Evolutionary conservation across 2,113 vertebrate genomes (phyloP), one percentile per base, ranked within the genome.

Genomic region (Macroglossus sobrinus): DNA sequence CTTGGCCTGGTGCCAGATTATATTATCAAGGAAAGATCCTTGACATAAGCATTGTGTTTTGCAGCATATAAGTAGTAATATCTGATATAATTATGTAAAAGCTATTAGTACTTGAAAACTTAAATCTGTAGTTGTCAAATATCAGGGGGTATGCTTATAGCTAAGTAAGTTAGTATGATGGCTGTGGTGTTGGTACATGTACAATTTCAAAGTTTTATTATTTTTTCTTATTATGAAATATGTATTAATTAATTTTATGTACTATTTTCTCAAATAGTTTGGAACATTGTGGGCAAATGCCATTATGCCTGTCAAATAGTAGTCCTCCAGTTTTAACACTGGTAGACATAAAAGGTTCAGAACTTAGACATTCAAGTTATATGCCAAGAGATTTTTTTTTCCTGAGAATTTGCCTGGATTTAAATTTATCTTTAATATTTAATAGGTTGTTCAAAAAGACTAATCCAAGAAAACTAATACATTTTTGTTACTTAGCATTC

Each of bases 161-260:
- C 96, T 95, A 97, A 98, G 95, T 96, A 98, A 98, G 97, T 82
- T 96, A 97, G 90, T 89, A 59, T 97, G 96, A 98, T 96, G 96
- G 93, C 10, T 35, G 19, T 22, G 18, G 22, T 90, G 14, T 87
- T 82, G 47, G 45, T 78, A 82, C 13, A 38, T 61, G 61, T 59
- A 8, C 0, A 33, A 61, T 92, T 87, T 95, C 7, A 72, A 95
- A 96, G 75, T 97, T 97, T 95, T 92, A 30, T 59, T 91, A 63
- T 63, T 86, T 61, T 59, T n/a, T 95, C 63, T 97, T 98, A 69
- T 97, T 98, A 97, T 94, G 93, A 97, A 98, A 95, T 90, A 66
- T 89, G 98, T 97, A 97, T 97, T 97, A 98, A 96, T 95, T 98
- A 97, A 98, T 98, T 98, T 98, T 93, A 98, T 98, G 97, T 93